These are phyloP conservation scores for Orthosia gracilis DNA, from an alignment of 2,888 invertebrate species.

Conservation along the genomic window DNA sequence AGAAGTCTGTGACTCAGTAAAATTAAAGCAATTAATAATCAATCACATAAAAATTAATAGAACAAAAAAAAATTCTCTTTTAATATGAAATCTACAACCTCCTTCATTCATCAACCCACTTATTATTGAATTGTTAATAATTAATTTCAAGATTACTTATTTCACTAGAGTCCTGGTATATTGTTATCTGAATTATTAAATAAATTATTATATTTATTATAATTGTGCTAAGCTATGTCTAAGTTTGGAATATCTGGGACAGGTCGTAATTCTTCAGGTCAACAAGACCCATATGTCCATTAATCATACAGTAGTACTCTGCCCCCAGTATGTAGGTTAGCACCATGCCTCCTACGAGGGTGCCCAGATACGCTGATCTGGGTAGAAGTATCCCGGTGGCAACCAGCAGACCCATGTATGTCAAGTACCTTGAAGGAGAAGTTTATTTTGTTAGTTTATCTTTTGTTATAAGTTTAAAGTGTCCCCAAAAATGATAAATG, in stretches of 20 bases:
- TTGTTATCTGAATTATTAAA: too few relatives aligned
- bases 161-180: slow-evolving; percentile 11
- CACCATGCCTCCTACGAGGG: slow-evolving; percentile 95
- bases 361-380: slow-evolving; percentile 94
- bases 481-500: slow-evolving; percentile 28
- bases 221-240: slow-evolving; percentile 47
- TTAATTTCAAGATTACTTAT: slow-evolving; percentile 26
- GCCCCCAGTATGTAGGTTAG: slow-evolving; percentile 96
- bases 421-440: slow-evolving; percentile 92
- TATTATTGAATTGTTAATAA: slow-evolving; percentile 19
- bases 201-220: too few relatives aligned
- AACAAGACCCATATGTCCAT: slow-evolving; percentile 88
- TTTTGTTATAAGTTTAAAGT: background rate
- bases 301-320: slow-evolving; percentile 93
- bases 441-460: background rate
- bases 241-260: slow-evolving; percentile 76
- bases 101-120: background rate
- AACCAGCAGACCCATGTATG: slow-evolving; percentile 96
- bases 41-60: slow-evolving; percentile 14
- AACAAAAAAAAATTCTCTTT: background rate
- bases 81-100: slow-evolving; percentile 15
- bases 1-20: slow-evolving; percentile 33
- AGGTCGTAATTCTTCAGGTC: slow-evolving; percentile 83
- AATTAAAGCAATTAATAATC: slow-evolving; percentile 3
- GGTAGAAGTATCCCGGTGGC: slow-evolving; percentile 97